Conservation (phyloP, 2,888 invertebrate species). For the Xestia sexstrigata region DNA sequence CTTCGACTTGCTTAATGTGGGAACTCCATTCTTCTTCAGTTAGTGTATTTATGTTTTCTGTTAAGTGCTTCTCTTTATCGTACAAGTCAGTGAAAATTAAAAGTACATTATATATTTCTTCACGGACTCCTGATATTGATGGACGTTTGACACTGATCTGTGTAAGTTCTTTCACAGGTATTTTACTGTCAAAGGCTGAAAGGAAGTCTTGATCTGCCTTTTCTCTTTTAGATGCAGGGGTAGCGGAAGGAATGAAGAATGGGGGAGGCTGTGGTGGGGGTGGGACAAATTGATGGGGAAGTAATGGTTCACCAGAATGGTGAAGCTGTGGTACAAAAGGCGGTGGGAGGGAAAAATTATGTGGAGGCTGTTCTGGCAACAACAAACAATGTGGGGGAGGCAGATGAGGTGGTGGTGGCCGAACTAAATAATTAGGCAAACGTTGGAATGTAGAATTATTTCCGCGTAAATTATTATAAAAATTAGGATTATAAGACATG, state of each 20-base stretch:
- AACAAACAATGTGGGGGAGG: conserved; percentile 61
- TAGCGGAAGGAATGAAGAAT: conserved; percentile 52
- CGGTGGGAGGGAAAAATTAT: conserved; percentile 3
- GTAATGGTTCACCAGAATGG: not conserved
- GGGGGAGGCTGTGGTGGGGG: conserved; percentile 59
- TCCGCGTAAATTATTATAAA: conserved; percentile 79
- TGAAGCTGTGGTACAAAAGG: conserved; percentile 8
- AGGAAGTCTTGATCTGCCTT: conserved; percentile 76
- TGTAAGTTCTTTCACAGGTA: conserved; percentile 37
- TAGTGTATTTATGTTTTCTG: conserved; percentile 82
- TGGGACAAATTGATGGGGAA: conserved; percentile 62
- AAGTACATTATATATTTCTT: conserved; percentile 72
- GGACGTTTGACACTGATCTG: conserved; percentile 41
- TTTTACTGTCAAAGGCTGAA: conserved; percentile 72
- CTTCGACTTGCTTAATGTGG: conserved; percentile 86
- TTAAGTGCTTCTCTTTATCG: conserved; percentile 81
- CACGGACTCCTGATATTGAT: conserved; percentile 74
- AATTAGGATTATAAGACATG: conserved; percentile 85
- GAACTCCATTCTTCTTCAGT: conserved; percentile 90
- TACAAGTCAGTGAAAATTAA: conserved; percentile 73
- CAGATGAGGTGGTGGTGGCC: conserved; percentile 53
- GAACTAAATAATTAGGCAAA: conserved; percentile 69
- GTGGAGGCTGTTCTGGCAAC: conserved; percentile 45
- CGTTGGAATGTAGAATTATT: conserved; percentile 85
- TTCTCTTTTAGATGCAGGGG: conserved; percentile 38